A percentile compares a stretch with the other conserved stretches of the same genome.
These are phyloP conservation scores for Drosophila longiperda DNA, from an alignment of 2,888 invertebrate species.

Conservation along the genomic window DNA sequence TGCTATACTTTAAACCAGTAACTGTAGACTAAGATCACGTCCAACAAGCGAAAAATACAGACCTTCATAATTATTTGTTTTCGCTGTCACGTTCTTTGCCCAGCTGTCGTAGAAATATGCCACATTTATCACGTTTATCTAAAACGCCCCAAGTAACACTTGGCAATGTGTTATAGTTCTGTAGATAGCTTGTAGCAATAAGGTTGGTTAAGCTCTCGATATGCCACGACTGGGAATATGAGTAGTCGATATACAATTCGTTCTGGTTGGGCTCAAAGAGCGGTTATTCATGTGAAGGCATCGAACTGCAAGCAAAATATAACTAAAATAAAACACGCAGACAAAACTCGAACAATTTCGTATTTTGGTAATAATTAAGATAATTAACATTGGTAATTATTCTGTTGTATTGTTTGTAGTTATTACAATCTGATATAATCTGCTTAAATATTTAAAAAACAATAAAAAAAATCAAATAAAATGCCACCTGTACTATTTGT, in stretches of 20 bases:
- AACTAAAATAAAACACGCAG: conserved; percentile 12
- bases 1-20: neutral
- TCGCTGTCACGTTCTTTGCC: neutral
- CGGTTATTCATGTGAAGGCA: conserved; percentile 48
- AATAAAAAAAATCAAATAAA: neutral
- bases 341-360: neutral
- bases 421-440: conserved; percentile 9
- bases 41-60: neutral
- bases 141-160: conserved; percentile 27
- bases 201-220: conserved; percentile 32
- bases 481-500: neutral
- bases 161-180: conserved; percentile 19
- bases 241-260: neutral
- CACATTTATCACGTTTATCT: conserved; percentile 6
- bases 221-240: conserved; percentile 11
- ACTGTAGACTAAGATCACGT: neutral
- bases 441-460: neutral
- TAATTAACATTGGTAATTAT: conserved; percentile 58
- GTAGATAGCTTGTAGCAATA: conserved; percentile 45
- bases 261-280: conserved; percentile 3
- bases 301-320: conserved; percentile 28
- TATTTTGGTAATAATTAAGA: conserved; percentile 18
- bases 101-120: neutral
- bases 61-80: neutral
- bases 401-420: conserved; percentile 6